Evolutionary conservation across 1,140 invertebrate species (phyloP), one percentile per base, ranked within the genome.

Genomic region (Halesus radiatus): DNA sequence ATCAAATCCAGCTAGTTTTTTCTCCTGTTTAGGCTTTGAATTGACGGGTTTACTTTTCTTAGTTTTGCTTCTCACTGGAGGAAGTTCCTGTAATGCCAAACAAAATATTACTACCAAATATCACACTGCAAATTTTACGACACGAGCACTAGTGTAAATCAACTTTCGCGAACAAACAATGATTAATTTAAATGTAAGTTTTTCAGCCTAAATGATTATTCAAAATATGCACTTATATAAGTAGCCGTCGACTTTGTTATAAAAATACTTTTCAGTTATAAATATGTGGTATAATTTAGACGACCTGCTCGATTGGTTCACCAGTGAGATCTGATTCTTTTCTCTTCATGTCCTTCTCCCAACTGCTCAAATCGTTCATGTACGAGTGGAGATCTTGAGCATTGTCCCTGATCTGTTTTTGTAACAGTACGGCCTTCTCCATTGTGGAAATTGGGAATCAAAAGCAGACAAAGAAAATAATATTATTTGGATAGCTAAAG

Each of bases 301-400:
- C 50, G 54, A 81, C 68, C 68, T 81, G 73, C 32, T 76, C 74
- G 26, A 72, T 78, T 15, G 76, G 32, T 23, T 72, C 26, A 26
- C 56, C 74, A 50, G 68, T 60, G 10, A 73, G 76, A 52, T 92
- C 90, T 77, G 91, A 86, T 81, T 98, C 96, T 89, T 95, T 96
- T 80, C 90, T 90, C 89, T 95, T 96, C 88, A 97, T 96, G 84
- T 96, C 93, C 73, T 91, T 89, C 86, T 96, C 94, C 96, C 96
- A 98, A 85, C 90, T 92, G 85, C 94, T 92, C 84, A 98, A 88
- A 85, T 97, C 96, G 78, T 92, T 91, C 80, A 95, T 89, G 86
- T 93, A 96, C 77, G 90, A 92, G 80, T 94, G 90, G 22, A 97
- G 87, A 83, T 95, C 95, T 58, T 91, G 90, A 13, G 93, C 91